Base-by-base conservation (phyloP, 1,140 invertebrate species). In the Agrilus planipennis region DNA sequence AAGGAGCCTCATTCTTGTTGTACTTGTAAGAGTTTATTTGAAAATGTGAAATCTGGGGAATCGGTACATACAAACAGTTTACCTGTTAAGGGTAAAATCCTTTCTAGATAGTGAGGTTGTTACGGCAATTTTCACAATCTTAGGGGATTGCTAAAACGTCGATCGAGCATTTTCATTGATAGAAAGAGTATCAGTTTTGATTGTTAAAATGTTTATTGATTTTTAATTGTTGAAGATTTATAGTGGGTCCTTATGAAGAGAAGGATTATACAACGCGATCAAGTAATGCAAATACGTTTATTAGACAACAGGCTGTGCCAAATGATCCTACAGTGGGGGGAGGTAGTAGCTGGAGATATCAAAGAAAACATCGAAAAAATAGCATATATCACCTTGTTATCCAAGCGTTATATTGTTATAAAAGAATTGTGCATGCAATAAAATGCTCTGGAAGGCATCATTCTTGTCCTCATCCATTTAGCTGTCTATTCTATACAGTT, bases 241-340 rank as follows among this genome's bases (percentile, higher is more conserved):
- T 79, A 47, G 65, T 78, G 49, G 76, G 76, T 35, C 66, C 67
- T n/a, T 66, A 72, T 46, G 78, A 81, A 56, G 72, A 71, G 28
- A 64, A 67, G 29, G 53, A 56, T 31, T 55, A 51, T 46, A 52
- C 17, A 39, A 32, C 38, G 0, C 43, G 55, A 27, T 45, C 51
- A 23, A 53, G 49, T 22, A 39, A 47, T 30, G 45, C 41, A 4
- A 59, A 45, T 43, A 52, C 21, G 17, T 51, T 56, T 34, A 41
- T 49, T 38, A 47, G 52, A 41, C 45, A 57, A 30, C 47, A 55
- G 41, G 19, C 32, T 11, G 11, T 21, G 2, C 17, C 30, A 46
- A 38, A 38, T 42, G 40, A 43, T 34, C 39, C 45, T 17, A 25
- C 42, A 38, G 3, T 41, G 25, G 16, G 50, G 35, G 40, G 27